phyloP scores from a whole-genome alignment of 2,797 vertebrate genomes.

The Lagodon rhomboides region DNA sequence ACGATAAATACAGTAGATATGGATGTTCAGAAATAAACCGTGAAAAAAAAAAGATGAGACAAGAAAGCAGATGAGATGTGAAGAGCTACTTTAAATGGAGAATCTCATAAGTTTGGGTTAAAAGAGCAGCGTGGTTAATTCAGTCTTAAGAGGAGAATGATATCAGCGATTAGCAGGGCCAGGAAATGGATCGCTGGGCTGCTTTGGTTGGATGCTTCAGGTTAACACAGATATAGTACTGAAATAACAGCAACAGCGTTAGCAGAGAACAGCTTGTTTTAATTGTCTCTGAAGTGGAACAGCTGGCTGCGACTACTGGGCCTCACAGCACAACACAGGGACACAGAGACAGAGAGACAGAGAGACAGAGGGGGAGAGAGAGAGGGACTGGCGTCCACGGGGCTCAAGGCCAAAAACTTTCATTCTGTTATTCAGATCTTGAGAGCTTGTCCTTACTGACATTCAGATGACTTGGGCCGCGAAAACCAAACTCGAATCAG shows the following conservation, averaged over 20 bases:
- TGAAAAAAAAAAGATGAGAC: background rate
- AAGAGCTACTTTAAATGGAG: conserved; percentile 12
- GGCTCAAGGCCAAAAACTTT: conserved; percentile 24
- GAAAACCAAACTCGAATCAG: conserved; percentile 17
- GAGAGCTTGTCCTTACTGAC: conserved; percentile 44
- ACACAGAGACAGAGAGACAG: background rate
- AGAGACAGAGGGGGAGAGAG: background rate
- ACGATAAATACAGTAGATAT: background rate
- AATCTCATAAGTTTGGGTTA: conserved; percentile 9
- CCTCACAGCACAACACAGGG: conserved; percentile 55
- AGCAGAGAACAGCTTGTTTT: conserved; percentile 76
- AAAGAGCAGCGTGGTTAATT: conserved; percentile 37
- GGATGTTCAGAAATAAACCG: conserved; percentile 7
- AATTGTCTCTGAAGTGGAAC: conserved; percentile 78
- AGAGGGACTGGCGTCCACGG: conserved; percentile 7
- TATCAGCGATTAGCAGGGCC: conserved; percentile 27
- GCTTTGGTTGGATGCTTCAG: conserved; percentile 35
- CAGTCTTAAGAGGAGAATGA: conserved; percentile 22
- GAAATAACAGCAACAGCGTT: conserved; percentile 62
- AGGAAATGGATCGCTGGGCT: conserved; percentile 42
- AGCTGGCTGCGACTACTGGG: conserved; percentile 73
- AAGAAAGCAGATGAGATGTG: conserved; percentile 1
- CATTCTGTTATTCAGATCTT: conserved; percentile 25
- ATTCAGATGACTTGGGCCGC: conserved; percentile 20
- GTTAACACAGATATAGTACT: conserved; percentile 55